Evolutionary conservation across 2,113 vertebrate genomes (phyloP).

Genomic region (Scalopus aquaticus): DNA sequence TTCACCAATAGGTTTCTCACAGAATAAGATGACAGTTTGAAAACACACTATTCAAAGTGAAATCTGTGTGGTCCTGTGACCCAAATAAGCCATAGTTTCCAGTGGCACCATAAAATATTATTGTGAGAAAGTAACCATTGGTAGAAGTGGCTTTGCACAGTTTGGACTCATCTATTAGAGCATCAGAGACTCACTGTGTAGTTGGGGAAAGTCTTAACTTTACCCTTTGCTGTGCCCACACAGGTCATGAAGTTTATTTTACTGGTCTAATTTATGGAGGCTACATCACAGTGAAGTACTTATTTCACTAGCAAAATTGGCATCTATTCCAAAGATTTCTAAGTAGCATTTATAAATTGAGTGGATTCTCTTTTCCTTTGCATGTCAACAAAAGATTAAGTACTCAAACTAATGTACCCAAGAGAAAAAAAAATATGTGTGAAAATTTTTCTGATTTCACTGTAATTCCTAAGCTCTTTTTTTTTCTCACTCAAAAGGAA

Average conservation of each 20-base stretch:
- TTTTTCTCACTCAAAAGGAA: neutral
- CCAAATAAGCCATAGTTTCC: slow-evolving; percentile 26
- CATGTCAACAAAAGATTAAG: slow-evolving; percentile 6
- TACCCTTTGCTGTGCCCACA: neutral
- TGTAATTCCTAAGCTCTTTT: neutral
- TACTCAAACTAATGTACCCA: neutral
- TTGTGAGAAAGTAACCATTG: neutral
- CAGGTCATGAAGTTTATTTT: neutral
- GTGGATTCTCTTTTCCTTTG: neutral
- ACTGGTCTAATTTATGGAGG: neutral
- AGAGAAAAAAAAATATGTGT: neutral
- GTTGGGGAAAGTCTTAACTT: neutral
- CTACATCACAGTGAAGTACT: neutral
- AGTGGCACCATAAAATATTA: neutral
- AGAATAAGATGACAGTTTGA: slow-evolving; percentile 28
- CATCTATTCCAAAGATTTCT: neutral
- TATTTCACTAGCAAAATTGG: neutral
- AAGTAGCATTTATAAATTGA: slow-evolving; percentile 3
- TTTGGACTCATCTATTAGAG: neutral
- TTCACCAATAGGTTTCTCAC: neutral
- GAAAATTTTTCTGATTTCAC: slow-evolving; percentile 17
- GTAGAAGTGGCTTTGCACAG: neutral
- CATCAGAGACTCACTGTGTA: neutral
- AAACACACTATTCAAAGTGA: neutral
- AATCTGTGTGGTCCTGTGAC: neutral